A percentile compares a stretch with the other conserved stretches of the same genome.
Evolutionary conservation across 2,888 invertebrate genomes (phyloP).

Genomic region (Drosophila anomelani): DNA sequence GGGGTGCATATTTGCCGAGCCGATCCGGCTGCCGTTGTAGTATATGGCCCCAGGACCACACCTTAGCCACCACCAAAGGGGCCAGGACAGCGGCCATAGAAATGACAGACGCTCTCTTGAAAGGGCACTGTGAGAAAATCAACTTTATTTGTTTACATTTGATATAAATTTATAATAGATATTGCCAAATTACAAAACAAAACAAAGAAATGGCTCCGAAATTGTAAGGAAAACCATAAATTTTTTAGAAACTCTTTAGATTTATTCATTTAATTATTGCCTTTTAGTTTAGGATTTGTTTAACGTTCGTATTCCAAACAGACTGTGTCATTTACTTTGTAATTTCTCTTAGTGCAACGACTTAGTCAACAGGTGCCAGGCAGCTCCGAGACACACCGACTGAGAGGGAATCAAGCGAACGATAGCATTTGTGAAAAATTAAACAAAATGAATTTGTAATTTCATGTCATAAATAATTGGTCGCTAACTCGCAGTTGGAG

Average conservation of each 20-base stretch:
- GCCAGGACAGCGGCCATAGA: slow-evolving; percentile 61
- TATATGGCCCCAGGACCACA: slow-evolving; percentile 56
- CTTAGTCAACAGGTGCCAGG: slow-evolving; percentile 65
- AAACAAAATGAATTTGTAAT: slow-evolving; percentile 84
- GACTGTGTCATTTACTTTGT: too few relatives aligned
- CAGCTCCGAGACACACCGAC: slow-evolving; percentile 6
- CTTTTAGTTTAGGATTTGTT: too few relatives aligned
- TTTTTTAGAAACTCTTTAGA: too few relatives aligned
- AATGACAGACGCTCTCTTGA: slow-evolving; percentile 57
- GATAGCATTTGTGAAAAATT: slow-evolving; percentile 81
- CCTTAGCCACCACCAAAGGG: slow-evolving; percentile 26
- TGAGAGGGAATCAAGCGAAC: slow-evolving; percentile 27
- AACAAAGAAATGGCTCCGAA: too few relatives aligned
- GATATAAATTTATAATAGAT: too few relatives aligned
- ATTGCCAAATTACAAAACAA: too few relatives aligned
- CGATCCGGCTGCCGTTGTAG: slow-evolving; percentile 16
- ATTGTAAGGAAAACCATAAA: too few relatives aligned
- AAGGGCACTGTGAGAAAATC: slow-evolving; percentile 13
- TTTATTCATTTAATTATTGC: too few relatives aligned
- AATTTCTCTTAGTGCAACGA: slow-evolving; percentile 4
- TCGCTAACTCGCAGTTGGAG: slow-evolving; percentile 73
- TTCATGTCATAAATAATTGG: slow-evolving; percentile 84
- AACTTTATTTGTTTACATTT: not conserved
- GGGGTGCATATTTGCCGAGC: slow-evolving; percentile 81
- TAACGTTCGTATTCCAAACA: too few relatives aligned